These are phyloP conservation scores for Danio albolineatus DNA, from an alignment of 2,797 vertebrate species.

Conservation along the genomic window DNA sequence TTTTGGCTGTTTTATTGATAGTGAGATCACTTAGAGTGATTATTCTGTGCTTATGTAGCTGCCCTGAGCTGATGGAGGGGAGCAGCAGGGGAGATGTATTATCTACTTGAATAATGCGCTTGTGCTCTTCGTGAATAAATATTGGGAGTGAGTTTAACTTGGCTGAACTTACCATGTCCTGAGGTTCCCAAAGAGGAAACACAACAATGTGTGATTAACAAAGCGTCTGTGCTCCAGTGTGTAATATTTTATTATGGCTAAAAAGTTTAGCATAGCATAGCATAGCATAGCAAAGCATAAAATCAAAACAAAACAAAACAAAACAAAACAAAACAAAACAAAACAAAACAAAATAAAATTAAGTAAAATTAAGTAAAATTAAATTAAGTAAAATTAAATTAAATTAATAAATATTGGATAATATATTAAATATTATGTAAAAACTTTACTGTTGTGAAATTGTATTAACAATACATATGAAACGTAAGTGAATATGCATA, in stretches of 20 bases:
- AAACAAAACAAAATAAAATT: no score
- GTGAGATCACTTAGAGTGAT: slow-evolving; percentile 24
- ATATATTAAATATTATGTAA: not conserved
- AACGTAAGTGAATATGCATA: no score
- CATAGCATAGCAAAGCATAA: no score
- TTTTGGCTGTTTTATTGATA: slow-evolving; percentile 32
- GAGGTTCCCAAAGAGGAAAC: slow-evolving; percentile 49
- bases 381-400: no score
- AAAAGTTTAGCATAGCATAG: not conserved
- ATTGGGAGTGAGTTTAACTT: slow-evolving; percentile 60
- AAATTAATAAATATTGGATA: no score
- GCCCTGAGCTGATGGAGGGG: slow-evolving; percentile 52
- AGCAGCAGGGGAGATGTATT: slow-evolving; percentile 57
- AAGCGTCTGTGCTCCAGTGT: not conserved
- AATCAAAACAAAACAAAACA: no score
- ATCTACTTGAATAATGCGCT: slow-evolving; percentile 68
- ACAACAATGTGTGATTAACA: slow-evolving; percentile 50
- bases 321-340: no score
- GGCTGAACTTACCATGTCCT: slow-evolving; percentile 67
- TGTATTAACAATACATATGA: no score
- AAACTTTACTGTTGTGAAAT: not conserved
- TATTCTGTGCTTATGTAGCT: slow-evolving; percentile 38
- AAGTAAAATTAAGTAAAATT: no score
- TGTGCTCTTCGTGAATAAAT: slow-evolving; percentile 71
- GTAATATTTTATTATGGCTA: not conserved